Base-by-base conservation (phyloP, 2,888 invertebrate species). In the Brachylomia viminalis region DNA sequence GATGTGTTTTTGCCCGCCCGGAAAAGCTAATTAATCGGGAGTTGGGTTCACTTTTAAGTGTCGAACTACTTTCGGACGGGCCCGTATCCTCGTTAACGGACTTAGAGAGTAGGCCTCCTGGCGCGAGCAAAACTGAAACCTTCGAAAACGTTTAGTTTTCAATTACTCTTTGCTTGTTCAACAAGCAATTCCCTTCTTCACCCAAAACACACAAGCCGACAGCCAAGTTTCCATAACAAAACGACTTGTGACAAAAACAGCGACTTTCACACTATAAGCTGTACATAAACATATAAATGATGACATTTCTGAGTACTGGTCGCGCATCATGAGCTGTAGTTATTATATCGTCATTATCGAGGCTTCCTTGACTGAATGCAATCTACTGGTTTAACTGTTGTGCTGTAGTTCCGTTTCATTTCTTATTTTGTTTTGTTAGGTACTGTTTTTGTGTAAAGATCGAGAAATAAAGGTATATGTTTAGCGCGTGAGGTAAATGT, bases 191-290 rank as follows among this genome's bases (percentile, higher is more conserved):
- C 10, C 42, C 10, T 42, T 1, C 0, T 59, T 23, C 33, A 27
- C 33, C 56, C 27, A 80, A 73, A 49, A 62, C 27, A 67, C 38
- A 58, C 47, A 54, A 17, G 33, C 67, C 47, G 6, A 7, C 58
- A 52, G 8, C 7, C 49, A 47, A 54, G 77, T 73, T 80, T 71
- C 58, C 58, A 38, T 72, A 84, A 69, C 65, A 3, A 73, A 82
- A 61, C 65, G 71, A 68, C 52, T n/a, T 66, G 58, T 47, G 42
- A 75, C 75, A 86, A 86, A 82, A 86, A 85, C 75, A 70, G 38
- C 23, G 54, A 85, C 87, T 86, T 85, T 87, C 87, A 85, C 87
- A 86, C 75, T 80, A 67, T 85, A 79, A 82, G 80, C 82, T 85
- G 67, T 77, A 75, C 59, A 67, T 85, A 76, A 78, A 85, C 75